Evolutionary conservation across 2,888 invertebrate species (phyloP).

Genomic region (Ochropacha duplaris): DNA sequence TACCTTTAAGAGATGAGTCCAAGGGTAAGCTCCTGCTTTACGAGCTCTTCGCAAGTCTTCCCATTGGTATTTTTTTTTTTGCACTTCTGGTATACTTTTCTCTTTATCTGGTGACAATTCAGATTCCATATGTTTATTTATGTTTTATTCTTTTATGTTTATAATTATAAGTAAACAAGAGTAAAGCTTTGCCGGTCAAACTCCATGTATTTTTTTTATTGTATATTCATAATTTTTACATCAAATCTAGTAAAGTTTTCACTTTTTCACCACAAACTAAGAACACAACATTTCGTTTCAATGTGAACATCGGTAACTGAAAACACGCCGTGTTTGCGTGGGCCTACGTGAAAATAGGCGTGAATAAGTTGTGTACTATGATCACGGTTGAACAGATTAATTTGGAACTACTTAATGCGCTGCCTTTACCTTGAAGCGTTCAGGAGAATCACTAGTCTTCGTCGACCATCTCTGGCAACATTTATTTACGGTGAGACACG

Average conservation of each 20-base stretch:
- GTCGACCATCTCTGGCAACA: conserved; percentile 47
- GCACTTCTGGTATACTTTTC: conserved; percentile 84
- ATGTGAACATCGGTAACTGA: conserved; percentile 74
- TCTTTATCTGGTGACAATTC: conserved; percentile 80
- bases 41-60: conserved; percentile 89
- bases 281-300: conserved; percentile 80
- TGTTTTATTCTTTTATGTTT: conserved; percentile 23
- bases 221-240: no score
- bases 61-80: conserved; percentile 91
- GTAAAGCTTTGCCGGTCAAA: conserved; percentile 33
- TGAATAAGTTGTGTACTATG: conserved; percentile 78
- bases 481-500: conserved; percentile 53
- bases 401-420: conserved; percentile 68
- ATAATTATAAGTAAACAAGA: conserved; percentile 16
- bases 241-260: conserved; percentile 17
- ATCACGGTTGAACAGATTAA: conserved; percentile 64
- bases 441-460: conserved; percentile 50
- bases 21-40: conserved; percentile 89
- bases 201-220: conserved; percentile 31
- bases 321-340: conserved; percentile 79
- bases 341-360: conserved; percentile 80
- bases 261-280: conserved; percentile 64
- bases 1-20: conserved; percentile 89
- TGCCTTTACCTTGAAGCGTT: conserved; percentile 72
- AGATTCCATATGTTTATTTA: conserved; percentile 80